Base-by-base conservation (phyloP, 2,797 vertebrate species). In the Bothrops alternatus region DNA sequence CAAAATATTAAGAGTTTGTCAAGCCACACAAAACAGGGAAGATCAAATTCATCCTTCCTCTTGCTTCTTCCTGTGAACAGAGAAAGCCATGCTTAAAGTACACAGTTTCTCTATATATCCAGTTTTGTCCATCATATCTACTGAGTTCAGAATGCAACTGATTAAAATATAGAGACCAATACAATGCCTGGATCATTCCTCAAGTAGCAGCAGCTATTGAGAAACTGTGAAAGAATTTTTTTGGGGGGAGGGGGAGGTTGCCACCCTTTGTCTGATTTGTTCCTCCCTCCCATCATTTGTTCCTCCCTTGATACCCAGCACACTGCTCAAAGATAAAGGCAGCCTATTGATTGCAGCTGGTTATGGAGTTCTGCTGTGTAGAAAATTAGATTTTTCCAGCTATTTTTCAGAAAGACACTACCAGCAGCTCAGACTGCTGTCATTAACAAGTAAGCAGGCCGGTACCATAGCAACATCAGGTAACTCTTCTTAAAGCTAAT, bases 211-310 rank as follows among this genome's bases (percentile, higher is more conserved):
- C 58, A 89, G 23, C 14, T 50, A 6, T 61, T 28, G 8, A 42
- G 42, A 42, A 47, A 26, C 8, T 28, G 37, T 60, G 88, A 12
- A 32, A 57, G 1, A 32, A 0, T 7, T 61, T 14, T 47, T 32
- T 65, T 16, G 0, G 0, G 1, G 5, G 65, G 6, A 14, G n/a
- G 26, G 23, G n/a, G 1, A 2, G 13, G 18, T 6, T 89, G 26
- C 6, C 58, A 28, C 28, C 13, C 25, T 32, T 89, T 60, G 2
- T 47, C 26, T 89, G 7, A 28, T 89, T 60, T 42, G 23, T 50
- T 2, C 3, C 47, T 26, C 58, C 3, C 47, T 26, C 58, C 42
- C 25, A 6, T 18, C 23, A 82, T n/a, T n/a, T n/a, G n/a, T n/a
- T n/a, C n/a, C n/a, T n/a, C n/a, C n/a, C 23, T 82, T 82, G 42